Evolutionary conservation across 1,140 invertebrate species (phyloP).

Genomic region (Sarcophaga bullata): DNA sequence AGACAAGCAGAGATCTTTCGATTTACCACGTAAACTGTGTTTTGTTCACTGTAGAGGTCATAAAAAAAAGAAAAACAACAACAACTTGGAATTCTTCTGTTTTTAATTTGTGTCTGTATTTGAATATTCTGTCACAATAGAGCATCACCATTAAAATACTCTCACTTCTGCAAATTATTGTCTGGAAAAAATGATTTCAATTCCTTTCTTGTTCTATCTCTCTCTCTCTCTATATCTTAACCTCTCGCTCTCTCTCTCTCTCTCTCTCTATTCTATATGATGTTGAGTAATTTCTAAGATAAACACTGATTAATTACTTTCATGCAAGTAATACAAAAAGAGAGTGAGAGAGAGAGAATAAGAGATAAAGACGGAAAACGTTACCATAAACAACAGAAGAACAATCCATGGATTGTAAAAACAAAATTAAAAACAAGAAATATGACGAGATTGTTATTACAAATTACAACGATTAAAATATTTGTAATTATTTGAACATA

Average conservation of each 20-base stretch:
- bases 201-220: not conserved
- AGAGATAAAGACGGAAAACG: not conserved
- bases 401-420: too few species aligned
- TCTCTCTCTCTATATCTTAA: not conserved
- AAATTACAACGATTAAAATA: constrained; percentile 38
- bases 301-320: constrained; percentile 39
- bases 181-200: not conserved
- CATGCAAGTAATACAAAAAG: not conserved
- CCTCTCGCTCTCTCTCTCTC: not conserved
- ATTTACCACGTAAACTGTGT: too few species aligned
- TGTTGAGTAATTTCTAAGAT: constrained; percentile 37
- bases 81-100: not conserved
- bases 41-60: too few species aligned
- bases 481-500: too few species aligned
- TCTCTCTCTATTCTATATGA: not conserved
- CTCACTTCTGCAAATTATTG: not conserved
- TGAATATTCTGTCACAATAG: not conserved
- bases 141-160: not conserved
- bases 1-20: too few species aligned
- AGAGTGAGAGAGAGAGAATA: not conserved
- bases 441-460: constrained; percentile 22
- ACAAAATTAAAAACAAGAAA: not conserved
- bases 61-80: too few species aligned
- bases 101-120: constrained; percentile 34
- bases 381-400: too few species aligned